Evolutionary conservation across 1,140 invertebrate genomes (phyloP).

Genomic region (Pseudomyrmex pallidus): DNA sequence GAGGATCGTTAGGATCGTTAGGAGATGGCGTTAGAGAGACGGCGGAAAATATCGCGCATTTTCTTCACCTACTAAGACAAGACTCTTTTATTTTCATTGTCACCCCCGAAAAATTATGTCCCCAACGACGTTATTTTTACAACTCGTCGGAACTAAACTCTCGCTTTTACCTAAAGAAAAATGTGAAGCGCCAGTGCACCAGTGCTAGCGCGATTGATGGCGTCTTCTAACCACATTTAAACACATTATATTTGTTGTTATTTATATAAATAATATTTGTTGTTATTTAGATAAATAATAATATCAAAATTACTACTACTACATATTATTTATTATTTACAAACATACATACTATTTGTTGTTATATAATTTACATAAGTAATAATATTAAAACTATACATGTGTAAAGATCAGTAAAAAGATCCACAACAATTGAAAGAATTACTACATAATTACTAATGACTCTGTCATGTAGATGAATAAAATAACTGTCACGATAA

Average conservation of each 20-base stretch:
- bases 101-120: conserved; percentile 51
- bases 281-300: neutral
- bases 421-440: no score
- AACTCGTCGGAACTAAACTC: conserved; percentile 4
- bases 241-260: neutral
- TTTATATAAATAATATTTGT: no score
- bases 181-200: neutral
- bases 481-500: neutral
- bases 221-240: conserved; percentile 3
- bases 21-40: conserved; percentile 4
- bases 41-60: conserved; percentile 31
- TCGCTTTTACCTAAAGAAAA: neutral
- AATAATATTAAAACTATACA: no score
- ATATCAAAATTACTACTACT: neutral
- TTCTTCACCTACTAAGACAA: conserved; percentile 23
- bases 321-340: no score
- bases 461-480: neutral
- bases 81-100: conserved; percentile 56
- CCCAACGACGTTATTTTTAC: conserved; percentile 47
- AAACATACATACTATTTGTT: no score
- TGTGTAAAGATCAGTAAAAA: no score
- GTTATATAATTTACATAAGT: no score
- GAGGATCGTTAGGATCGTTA: conserved; percentile 32
- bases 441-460: no score
- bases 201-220: neutral